phyloP scores from a whole-genome alignment of 2,888 invertebrate species.

The Harmothoe impar region DNA sequence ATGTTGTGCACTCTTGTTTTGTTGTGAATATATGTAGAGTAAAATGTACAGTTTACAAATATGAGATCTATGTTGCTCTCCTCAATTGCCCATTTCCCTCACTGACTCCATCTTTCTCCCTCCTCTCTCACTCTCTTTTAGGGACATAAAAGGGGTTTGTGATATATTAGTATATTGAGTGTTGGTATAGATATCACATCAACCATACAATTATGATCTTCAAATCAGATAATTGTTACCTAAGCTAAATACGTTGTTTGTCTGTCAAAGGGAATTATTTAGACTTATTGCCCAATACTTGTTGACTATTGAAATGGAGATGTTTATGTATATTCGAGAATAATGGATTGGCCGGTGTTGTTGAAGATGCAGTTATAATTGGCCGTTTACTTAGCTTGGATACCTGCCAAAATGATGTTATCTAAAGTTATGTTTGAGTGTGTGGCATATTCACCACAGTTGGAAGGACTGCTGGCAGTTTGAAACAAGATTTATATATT shows the following conservation, averaged over 20 bases:
- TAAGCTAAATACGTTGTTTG: constrained; percentile 27
- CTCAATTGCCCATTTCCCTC: background rate
- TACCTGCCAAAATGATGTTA: constrained; percentile 59
- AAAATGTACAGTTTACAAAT: background rate
- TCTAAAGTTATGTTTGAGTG: constrained; percentile 18
- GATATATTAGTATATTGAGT: constrained; percentile 18
- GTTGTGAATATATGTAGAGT: constrained; percentile 40
- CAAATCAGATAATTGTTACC: background rate
- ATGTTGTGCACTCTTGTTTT: constrained; percentile 19
- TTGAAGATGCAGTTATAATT: constrained; percentile 57
- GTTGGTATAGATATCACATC: constrained; percentile 8
- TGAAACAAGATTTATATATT: constrained; percentile 58
- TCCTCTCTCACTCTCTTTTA: background rate
- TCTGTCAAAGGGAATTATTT: constrained; percentile 40
- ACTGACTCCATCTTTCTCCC: background rate
- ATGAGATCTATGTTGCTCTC: background rate
- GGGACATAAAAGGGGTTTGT: constrained; percentile 5
- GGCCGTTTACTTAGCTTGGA: constrained; percentile 51
- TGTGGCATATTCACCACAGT: constrained; percentile 48
- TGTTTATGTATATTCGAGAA: constrained; percentile 57
- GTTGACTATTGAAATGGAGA: constrained; percentile 52
- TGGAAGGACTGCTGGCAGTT: constrained; percentile 61
- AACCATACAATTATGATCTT: constrained; percentile 34
- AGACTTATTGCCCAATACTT: constrained; percentile 31
- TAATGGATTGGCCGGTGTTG: constrained; percentile 16